Evolutionary conservation across 2,113 vertebrate genomes (phyloP).

Genomic region (Oceanites oceanicus): DNA sequence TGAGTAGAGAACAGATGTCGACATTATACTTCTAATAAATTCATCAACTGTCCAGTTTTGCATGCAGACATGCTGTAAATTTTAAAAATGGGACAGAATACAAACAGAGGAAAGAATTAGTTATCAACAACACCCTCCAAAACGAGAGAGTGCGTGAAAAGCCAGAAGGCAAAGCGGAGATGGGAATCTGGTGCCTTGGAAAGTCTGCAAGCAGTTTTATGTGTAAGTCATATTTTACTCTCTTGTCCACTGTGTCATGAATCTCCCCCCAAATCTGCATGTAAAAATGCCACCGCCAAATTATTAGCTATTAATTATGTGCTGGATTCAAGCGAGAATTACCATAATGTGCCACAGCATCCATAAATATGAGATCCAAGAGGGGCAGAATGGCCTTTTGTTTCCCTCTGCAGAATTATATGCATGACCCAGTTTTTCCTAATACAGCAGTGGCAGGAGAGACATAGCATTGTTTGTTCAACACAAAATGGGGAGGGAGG

Average conservation of each 20-base stretch:
- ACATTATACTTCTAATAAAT: not conserved
- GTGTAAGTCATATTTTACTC: not conserved
- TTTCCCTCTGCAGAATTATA: slow-evolving; percentile 41
- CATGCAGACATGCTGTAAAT: not conserved
- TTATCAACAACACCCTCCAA: not conserved
- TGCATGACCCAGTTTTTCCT: slow-evolving; percentile 51
- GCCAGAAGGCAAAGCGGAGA: not conserved
- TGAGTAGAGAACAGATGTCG: not conserved
- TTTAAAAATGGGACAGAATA: not conserved
- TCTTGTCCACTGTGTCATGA: not conserved
- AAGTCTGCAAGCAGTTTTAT: not conserved
- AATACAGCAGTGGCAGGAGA: not conserved
- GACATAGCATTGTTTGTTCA: slow-evolving; percentile 49
- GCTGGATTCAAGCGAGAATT: not conserved
- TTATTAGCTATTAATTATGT: slow-evolving; percentile 35
- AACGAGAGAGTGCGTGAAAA: not conserved
- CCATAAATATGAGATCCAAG: slow-evolving; percentile 5
- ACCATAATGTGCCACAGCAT: not conserved
- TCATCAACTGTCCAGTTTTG: not conserved
- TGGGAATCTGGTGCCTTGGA: not conserved
- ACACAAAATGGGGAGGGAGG: slow-evolving; percentile 15
- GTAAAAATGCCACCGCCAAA: not conserved
- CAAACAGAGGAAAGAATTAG: not conserved
- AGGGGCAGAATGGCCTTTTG: slow-evolving; percentile 33
- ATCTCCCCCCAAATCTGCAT: not conserved